Evolutionary conservation across 2,888 invertebrate genomes (phyloP).

Genomic region (Caenorhabditis wallacei): DNA sequence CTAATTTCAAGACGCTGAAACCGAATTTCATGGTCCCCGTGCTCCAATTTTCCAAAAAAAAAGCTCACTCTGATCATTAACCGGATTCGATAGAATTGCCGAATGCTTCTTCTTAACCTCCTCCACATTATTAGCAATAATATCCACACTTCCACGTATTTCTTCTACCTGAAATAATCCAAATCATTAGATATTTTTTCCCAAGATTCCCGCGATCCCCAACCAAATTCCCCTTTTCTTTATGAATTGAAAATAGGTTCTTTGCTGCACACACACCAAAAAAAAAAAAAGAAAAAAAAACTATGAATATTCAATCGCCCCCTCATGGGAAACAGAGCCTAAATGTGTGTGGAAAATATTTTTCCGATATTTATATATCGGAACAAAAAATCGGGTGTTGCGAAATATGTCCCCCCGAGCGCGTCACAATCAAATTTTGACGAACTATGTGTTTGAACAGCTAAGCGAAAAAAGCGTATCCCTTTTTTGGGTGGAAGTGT

Average conservation of each 20-base stretch:
- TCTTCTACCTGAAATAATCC: conserved; percentile 92
- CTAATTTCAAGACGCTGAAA: too few species aligned
- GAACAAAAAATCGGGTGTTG: conserved; percentile 24
- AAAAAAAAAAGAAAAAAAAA: too few species aligned
- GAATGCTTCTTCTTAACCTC: conserved; percentile 99
- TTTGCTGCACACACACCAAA: too few species aligned
- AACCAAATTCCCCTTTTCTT: conserved; percentile 11
- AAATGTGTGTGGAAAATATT: neutral
- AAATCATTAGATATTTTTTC: too few species aligned
- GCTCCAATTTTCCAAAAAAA: too few species aligned
- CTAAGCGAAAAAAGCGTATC: too few species aligned
- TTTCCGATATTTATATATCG: too few species aligned
- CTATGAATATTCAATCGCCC: conserved; percentile 57
- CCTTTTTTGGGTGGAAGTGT: too few species aligned
- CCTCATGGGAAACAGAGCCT: conserved; percentile 39
- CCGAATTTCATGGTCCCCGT: too few species aligned
- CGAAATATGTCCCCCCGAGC: conserved; percentile 12
- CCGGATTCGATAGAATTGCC: conserved; percentile 91
- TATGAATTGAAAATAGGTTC: conserved; percentile 51
- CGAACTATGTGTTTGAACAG: conserved; percentile 7
- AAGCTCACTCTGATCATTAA: conserved; percentile 83
- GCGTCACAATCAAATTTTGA: conserved; percentile 3
- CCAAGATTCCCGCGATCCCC: too few species aligned
- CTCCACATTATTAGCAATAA: conserved; percentile 99
- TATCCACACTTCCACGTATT: conserved; percentile 99